Evolutionary conservation across 2,888 invertebrate species (phyloP), one percentile per base, ranked within the genome.

Genomic region (Nemotelus nigrinus): DNA sequence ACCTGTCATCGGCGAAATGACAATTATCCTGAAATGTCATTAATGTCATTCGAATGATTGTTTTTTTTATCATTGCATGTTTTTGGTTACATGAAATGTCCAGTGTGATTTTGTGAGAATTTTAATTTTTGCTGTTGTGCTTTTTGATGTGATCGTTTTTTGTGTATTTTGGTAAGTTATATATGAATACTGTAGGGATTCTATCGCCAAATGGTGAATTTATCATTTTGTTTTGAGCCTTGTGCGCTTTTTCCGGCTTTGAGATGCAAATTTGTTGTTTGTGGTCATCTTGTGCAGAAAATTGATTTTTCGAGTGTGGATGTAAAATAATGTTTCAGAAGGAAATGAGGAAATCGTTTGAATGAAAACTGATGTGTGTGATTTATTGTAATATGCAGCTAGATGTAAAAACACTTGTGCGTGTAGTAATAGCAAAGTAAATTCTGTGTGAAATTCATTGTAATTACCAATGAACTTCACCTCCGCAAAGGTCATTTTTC

Each of bases 261-360:
- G 6, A 3, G 6, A 43, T 63, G 63, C 10, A 39, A 7, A 25
- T 57, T 57, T 39, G 43, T 41, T 63, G 63, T 63, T 63, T 63
- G 43, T 43, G 43, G 7, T 63, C 43, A 41, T 63, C n/a, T 43
- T 2, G 25, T 45, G 65, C 8, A 43, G 65, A 65, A 63, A 65
- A 65, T 65, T 65, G 65, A 65, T 65, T 65, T 65, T 65, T 47
- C 65, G 39, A 8, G 25, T 65, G 65, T 65, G 65, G 53, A 53
- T 53, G 53, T 10, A 10, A 10, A 53, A 53, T 53, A 10, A 53
- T 53, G 53, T 53, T 53, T 53, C 6, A 7, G 53, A 7, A 10
- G 7, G 53, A 25, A 25, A 25, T 25, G 25, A 25, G 25, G 25
- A 25, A 25, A 25, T 25, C 25, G 25, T 25, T 25, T 25, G 25